phyloP scores from a whole-genome alignment of 92 coral and sea anemone species.

The Bergia sp. region DNA sequence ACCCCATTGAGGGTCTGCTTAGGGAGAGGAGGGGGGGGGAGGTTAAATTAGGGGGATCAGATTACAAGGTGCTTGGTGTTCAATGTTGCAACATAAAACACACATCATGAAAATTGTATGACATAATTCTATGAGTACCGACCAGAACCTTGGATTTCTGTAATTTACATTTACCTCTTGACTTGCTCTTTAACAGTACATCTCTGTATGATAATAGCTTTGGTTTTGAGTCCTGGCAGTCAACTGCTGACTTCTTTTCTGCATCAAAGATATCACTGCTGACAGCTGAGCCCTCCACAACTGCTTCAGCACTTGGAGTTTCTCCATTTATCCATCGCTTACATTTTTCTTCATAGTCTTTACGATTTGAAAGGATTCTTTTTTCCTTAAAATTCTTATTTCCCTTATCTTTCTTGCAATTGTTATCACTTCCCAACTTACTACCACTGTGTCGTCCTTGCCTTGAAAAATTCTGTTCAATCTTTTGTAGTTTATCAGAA shows the following conservation, averaged over 20 bases:
- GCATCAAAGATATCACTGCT: conserved; percentile 2
- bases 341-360: conserved; percentile 48
- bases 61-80: no score
- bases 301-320: conserved; percentile 1
- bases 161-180: conserved; percentile 56
- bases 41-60: no score
- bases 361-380: neutral
- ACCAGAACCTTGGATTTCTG: neutral
- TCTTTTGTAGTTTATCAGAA: conserved; percentile 52
- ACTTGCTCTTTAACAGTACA: conserved; percentile 68
- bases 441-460: conserved; percentile 38
- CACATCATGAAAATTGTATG: no score
- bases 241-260: neutral
- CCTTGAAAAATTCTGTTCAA: conserved; percentile 28
- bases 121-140: no score
- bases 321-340: conserved; percentile 37
- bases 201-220: conserved; percentile 84
- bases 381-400: conserved; percentile 32
- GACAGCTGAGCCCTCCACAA: neutral
- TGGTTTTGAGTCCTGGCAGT: neutral
- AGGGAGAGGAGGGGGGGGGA: neutral
- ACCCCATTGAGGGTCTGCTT: no score
- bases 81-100: no score
- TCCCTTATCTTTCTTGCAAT: conserved; percentile 42
- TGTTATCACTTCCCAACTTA: conserved; percentile 39